phyloP scores from a whole-genome alignment of 2,797 vertebrate species.

The Parotocinclus haroldoi region DNA sequence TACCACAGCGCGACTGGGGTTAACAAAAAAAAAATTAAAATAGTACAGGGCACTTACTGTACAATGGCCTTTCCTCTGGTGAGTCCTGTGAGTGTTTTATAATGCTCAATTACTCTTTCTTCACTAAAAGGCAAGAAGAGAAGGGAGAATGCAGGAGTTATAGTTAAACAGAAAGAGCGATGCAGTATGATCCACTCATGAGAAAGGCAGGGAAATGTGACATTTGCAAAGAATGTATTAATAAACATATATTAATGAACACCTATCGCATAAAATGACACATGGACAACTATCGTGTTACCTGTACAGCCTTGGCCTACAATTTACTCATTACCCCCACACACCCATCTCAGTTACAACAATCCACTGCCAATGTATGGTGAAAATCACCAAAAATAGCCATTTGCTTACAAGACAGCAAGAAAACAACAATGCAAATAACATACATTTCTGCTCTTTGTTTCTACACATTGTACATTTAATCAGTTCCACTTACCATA shows the following conservation, averaged over 20 bases:
- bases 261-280: slow-evolving; percentile 69
- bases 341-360: slow-evolving; percentile 37
- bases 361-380: no score
- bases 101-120: slow-evolving; percentile 89
- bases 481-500: no score
- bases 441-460: no score
- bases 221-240: slow-evolving; percentile 35
- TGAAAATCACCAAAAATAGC: no score
- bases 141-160: slow-evolving; percentile 54
- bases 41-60: slow-evolving; percentile 84
- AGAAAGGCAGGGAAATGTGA: slow-evolving; percentile 21
- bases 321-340: slow-evolving; percentile 27
- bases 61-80: slow-evolving; percentile 93
- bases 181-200: background rate
- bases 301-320: slow-evolving; percentile 38
- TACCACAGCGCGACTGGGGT: no score
- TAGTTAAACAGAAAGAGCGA: slow-evolving; percentile 43
- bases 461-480: no score
- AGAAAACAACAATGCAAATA: no score
- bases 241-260: slow-evolving; percentile 49
- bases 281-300: slow-evolving; percentile 58
- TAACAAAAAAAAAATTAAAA: no score
- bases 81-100: slow-evolving; percentile 85
- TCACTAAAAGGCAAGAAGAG: slow-evolving; percentile 77
- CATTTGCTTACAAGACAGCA: no score